phyloP scores from a whole-genome alignment of 1,140 invertebrate genomes.

The Halesus radiatus region DNA sequence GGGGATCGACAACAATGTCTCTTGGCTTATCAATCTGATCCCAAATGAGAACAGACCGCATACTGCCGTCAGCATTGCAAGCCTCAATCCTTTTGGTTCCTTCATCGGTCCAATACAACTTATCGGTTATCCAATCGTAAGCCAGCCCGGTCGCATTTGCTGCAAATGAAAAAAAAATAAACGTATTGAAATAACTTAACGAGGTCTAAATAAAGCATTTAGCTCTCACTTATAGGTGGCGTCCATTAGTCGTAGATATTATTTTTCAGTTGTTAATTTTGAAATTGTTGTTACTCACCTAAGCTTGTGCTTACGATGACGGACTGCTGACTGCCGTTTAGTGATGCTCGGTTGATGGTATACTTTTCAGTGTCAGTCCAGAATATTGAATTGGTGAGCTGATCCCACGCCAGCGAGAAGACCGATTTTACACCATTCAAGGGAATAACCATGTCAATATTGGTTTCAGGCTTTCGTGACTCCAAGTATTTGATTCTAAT shows the following conservation, averaged over 20 bases:
- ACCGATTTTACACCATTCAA: slow-evolving; percentile 86
- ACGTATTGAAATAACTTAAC: not conserved
- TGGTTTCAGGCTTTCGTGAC: slow-evolving; percentile 73
- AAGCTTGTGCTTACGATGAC: slow-evolving; percentile 79
- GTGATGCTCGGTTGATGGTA: slow-evolving; percentile 82
- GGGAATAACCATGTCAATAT: slow-evolving; percentile 80
- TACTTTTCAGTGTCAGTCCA: slow-evolving; percentile 91
- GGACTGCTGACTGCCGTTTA: slow-evolving; percentile 83
- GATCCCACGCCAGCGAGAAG: slow-evolving; percentile 88
- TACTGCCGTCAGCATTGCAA: slow-evolving; percentile 81
- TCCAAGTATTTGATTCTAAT: slow-evolving; percentile 80
- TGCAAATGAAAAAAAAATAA: slow-evolving; percentile 61
- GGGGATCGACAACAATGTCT: slow-evolving; percentile 88
- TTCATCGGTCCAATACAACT: slow-evolving; percentile 92
- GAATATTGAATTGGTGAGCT: slow-evolving; percentile 83
- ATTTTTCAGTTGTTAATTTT: no score
- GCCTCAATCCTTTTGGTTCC: slow-evolving; percentile 87
- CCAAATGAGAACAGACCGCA: slow-evolving; percentile 84
- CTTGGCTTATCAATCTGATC: slow-evolving; percentile 85
- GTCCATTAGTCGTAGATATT: no score
- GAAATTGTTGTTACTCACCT: slow-evolving; percentile 62
- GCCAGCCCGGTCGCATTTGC: slow-evolving; percentile 83
- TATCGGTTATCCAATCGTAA: slow-evolving; percentile 88
- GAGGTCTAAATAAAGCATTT: no score
- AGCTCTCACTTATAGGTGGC: no score